Conservation (phyloP, 2,888 invertebrate species). For the Xestia rhomboidea region DNA sequence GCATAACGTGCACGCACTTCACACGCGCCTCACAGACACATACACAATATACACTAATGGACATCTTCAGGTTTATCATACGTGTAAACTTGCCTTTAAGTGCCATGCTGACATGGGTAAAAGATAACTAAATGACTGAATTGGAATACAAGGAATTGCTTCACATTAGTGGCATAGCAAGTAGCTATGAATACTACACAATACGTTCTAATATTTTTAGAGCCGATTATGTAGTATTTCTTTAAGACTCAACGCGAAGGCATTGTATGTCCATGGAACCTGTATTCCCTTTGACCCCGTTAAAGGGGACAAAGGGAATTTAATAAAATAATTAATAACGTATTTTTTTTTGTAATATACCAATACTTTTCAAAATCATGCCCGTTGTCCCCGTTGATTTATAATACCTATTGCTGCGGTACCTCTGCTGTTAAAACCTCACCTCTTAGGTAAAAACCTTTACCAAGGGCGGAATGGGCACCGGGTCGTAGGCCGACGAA, state of each 20-base stretch:
- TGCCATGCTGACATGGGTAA: not conserved
- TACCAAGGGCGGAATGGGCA: too few relatives aligned
- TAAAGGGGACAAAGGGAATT: too few relatives aligned
- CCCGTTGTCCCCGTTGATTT: too few relatives aligned
- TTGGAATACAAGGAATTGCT: too few relatives aligned
- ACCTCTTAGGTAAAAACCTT: too few relatives aligned
- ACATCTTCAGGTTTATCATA: not conserved
- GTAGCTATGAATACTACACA: not conserved
- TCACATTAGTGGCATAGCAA: not conserved
- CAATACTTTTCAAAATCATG: too few relatives aligned
- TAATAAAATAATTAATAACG: too few relatives aligned
- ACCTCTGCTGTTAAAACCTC: too few relatives aligned
- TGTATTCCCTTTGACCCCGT: too few relatives aligned
- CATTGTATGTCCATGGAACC: not conserved
- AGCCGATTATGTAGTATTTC: not conserved
- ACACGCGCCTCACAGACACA: constrained; percentile 6
- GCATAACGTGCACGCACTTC: constrained; percentile 10
- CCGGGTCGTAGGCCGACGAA: too few relatives aligned
- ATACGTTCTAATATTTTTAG: not conserved
- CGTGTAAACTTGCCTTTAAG: not conserved
- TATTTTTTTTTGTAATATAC: too few relatives aligned
- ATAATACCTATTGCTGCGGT: too few relatives aligned
- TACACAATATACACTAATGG: not conserved
- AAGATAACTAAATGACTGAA: not conserved
- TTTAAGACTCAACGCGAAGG: not conserved